phyloP scores from a whole-genome alignment of 1,140 invertebrate genomes.

The Homalodisca vitripennis region DNA sequence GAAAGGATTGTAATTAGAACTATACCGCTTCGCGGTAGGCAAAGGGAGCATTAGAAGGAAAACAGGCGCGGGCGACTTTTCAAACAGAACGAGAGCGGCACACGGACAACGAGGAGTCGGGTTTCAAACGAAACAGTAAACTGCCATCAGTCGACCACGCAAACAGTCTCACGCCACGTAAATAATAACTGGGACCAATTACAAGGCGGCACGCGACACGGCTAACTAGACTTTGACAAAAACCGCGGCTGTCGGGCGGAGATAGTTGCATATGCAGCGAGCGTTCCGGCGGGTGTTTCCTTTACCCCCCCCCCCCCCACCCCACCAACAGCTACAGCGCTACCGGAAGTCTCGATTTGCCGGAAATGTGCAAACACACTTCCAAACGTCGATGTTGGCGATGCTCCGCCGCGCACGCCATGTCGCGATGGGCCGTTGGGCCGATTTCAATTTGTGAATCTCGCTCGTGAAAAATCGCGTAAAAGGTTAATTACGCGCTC shows the following conservation, averaged over 20 bases:
- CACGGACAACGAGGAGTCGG: not conserved
- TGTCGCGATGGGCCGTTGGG: too few species aligned
- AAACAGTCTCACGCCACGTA: not conserved
- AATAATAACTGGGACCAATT: conserved; percentile 21
- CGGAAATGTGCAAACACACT: not conserved
- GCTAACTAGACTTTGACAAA: conserved; percentile 4
- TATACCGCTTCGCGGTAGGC: too few species aligned
- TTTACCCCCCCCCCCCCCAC: too few species aligned
- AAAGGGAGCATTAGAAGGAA: not conserved
- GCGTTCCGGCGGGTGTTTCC: too few species aligned
- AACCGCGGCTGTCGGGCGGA: not conserved
- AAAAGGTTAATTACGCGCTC: not conserved
- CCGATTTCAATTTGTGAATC: not conserved
- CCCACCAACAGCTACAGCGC: not conserved
- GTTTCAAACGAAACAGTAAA: conserved; percentile 27
- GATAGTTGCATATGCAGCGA: too few species aligned
- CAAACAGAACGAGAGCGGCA: conserved; percentile 9
- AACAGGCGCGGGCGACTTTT: conserved; percentile 3
- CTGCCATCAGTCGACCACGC: conserved; percentile 17
- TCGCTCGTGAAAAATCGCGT: not conserved
- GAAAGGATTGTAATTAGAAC: too few species aligned
- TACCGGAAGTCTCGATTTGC: not conserved
- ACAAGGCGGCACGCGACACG: conserved; percentile 11
- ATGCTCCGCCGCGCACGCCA: not conserved
- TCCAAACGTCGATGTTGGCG: not conserved